Conservation (phyloP, 2,888 invertebrate species). For the Gandaritis pyraliata region DNA sequence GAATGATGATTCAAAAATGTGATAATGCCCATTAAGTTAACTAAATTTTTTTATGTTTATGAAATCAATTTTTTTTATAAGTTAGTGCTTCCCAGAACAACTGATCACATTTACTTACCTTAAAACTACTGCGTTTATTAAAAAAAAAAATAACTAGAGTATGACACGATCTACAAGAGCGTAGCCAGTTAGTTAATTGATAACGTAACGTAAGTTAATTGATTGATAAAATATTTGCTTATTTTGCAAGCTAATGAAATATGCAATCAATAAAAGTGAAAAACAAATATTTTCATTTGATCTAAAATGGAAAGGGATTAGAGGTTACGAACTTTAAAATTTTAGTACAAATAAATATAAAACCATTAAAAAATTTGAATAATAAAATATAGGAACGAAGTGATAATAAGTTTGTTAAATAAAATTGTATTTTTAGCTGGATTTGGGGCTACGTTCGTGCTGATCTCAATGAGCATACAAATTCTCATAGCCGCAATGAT, state of each 20-base stretch:
- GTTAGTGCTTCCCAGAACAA: constrained; percentile 8
- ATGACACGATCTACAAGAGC: constrained; percentile 29
- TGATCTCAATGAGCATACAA: constrained; percentile 43
- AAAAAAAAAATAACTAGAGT: constrained; percentile 18
- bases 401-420: background rate
- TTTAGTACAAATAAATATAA: no score
- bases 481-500: constrained; percentile 51
- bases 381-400: no score
- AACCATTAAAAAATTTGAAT: no score
- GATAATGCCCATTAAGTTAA: background rate
- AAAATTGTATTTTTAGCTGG: constrained; percentile 5
- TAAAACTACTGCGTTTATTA: constrained; percentile 14
- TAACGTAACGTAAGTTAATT: no score
- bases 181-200: no score
- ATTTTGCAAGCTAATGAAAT: no score
- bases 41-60: no score
- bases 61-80: no score
- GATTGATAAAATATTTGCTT: no score
- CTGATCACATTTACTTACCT: constrained; percentile 14
- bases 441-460: constrained; percentile 39
- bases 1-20: background rate
- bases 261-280: background rate
- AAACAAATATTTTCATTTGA: background rate
- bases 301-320: background rate
- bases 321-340: no score